Base-by-base conservation (phyloP, 2,113 vertebrate genomes). In the Poeciliopsis turrubarensis region DNA sequence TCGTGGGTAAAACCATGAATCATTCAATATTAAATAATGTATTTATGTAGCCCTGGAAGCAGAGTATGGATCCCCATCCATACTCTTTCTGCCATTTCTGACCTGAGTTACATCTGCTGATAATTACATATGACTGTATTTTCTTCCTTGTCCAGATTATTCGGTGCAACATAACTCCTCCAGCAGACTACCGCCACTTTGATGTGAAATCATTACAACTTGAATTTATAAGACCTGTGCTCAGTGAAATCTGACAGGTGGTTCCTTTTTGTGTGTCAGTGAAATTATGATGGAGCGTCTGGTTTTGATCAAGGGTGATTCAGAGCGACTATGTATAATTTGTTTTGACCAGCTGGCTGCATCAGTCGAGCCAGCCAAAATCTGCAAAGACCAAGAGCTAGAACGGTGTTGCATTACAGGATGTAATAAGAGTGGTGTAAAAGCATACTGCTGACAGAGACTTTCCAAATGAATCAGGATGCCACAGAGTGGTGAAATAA, bases 391-490 rank as follows among this genome's bases (percentile, higher is more conserved):
- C 72, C 68, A 77, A 26, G 39, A 77, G 54, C 65, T 30, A 70
- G n/a, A 75, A 71, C 17, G 60, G 73, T 60, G 75, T 91, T 57
- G 10, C 1, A 25, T 92, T 90, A 85, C 91, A 86, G 82, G 85
- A 92, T 86, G 81, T 78, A 77, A 79, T 82, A 83, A 64, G 66
- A 60, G 63, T 62, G 47, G 61, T 60, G 81, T 86, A 88, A 88
- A 80, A 91, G 84, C 79, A 47, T 30, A 72, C 68, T n/a, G 86
- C 75, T 91, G 92, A 92, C 79, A 84, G 91, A 93, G 69, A 68
- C 19, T 81, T 88, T 88, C 87, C 90, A 41, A 82, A 72, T 78
- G 87, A 87, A 86, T 85, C n/a, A 83, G 84, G 62, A 61, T 27
- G 68, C 70, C 78, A 78, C 73, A 47, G 22, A 57, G 51, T n/a